Evolutionary conservation across 1,140 invertebrate species (phyloP).

Genomic region (Cherax quadricarinatus): DNA sequence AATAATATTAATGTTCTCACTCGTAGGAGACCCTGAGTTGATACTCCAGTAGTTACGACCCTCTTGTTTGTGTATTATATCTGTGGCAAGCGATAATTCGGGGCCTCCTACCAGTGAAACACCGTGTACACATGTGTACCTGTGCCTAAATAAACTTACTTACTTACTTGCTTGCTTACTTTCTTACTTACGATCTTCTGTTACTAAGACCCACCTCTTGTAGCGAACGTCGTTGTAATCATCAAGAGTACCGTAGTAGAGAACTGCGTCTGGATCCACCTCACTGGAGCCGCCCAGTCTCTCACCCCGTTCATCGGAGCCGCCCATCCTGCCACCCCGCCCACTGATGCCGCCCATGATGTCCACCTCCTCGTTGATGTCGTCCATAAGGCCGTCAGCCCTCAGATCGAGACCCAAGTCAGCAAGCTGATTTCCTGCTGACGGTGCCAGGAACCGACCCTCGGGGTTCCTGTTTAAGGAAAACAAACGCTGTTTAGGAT

Average conservation of each 20-base stretch:
- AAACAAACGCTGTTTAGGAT: too few species aligned
- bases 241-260: not conserved
- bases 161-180: too few species aligned
- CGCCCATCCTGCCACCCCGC: not conserved
- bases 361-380: not conserved
- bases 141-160: too few species aligned
- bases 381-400: not conserved
- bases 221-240: not conserved
- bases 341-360: not conserved
- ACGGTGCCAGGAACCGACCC: not conserved
- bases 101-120: too few species aligned
- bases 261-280: not conserved
- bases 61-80: too few species aligned
- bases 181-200: too few species aligned
- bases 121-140: too few species aligned
- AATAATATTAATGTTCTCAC: too few species aligned
- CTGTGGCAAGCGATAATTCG: too few species aligned
- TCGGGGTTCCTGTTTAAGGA: not conserved
- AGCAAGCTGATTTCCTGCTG: not conserved
- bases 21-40: too few species aligned
- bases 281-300: not conserved
- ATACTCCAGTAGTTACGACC: too few species aligned
- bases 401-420: not conserved
- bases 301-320: not conserved
- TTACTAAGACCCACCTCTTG: not conserved